These are phyloP conservation scores for Aleiodes alternator DNA, from an alignment of 2,888 invertebrate species.

Conservation along the genomic window DNA sequence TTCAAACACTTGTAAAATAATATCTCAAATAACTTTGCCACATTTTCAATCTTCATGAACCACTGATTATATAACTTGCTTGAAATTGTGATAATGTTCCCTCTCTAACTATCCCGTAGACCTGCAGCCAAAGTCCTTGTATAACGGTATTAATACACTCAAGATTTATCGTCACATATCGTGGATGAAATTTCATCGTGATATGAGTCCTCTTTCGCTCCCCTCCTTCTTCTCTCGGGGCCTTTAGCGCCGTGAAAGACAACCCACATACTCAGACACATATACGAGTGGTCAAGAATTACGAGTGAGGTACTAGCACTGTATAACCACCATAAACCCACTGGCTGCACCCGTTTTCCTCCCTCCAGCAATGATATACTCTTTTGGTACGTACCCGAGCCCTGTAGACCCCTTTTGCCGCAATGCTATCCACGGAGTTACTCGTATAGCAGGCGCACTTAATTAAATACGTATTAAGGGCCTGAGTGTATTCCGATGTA, in stretches of 20 bases:
- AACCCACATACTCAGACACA: slow-evolving; percentile 17
- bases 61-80: slow-evolving; percentile 12
- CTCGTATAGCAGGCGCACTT: slow-evolving; percentile 66
- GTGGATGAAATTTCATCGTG: slow-evolving; percentile 71
- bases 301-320: slow-evolving; percentile 50
- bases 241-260: slow-evolving; percentile 35
- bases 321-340: slow-evolving; percentile 67
- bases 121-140: slow-evolving; percentile 11
- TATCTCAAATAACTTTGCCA: neutral
- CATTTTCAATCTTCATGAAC: slow-evolving; percentile 10
- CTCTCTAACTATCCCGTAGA: neutral
- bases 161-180: slow-evolving; percentile 70
- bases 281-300: slow-evolving; percentile 46
- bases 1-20: neutral
- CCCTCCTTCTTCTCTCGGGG: slow-evolving; percentile 45
- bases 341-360: slow-evolving; percentile 26
- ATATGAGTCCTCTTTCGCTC: slow-evolving; percentile 47
- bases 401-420: slow-evolving; percentile 18
- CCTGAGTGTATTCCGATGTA: slow-evolving; percentile 73
- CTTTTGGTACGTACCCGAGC: slow-evolving; percentile 17
- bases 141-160: slow-evolving; percentile 64
- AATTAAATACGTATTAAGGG: slow-evolving; percentile 74
- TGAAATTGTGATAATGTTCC: slow-evolving; percentile 3
- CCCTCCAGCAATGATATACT: slow-evolving; percentile 18
- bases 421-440: slow-evolving; percentile 19